Evolutionary conservation across 2,888 invertebrate genomes (phyloP), one percentile per base, ranked within the genome.

Genomic region (Disparrhopalites patrizii): DNA sequence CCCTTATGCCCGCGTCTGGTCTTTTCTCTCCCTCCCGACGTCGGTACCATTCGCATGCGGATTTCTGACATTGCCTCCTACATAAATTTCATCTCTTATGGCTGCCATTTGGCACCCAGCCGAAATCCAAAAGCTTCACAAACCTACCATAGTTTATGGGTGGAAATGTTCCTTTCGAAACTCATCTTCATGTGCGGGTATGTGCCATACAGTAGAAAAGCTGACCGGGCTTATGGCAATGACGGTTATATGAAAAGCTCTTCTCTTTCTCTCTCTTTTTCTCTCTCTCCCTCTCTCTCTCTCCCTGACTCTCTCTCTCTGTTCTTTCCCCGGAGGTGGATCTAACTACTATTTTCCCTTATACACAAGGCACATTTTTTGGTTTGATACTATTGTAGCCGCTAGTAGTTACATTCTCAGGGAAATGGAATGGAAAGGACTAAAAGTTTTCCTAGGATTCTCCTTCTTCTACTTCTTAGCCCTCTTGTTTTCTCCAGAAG

Each of bases 11-110:
- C 56, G 47, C 33, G n/a, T 56, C 23, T 61, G 20, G 25, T n/a
- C 38, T 36, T 52, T 30, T 50, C n/a, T 43, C 31, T 28, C 60
- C 51, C 60, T 65, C 43, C 65, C 68, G 60, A 61, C 60, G 60
- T 61, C 60, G 60, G 60, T 50, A n/a, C 43, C 60, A 69, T 69
- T 69, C 65, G 64, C 69, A 69, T 69, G 69, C 69, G 70, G 70
- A 70, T 68, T 70, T 72, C 67, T 68, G 65, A 69, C 66, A 72
- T 69, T 67, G 65, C 64, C 57, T 64, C 64, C 51, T 58, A 43
- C 70, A 73, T 72, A 70, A 72, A 72, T 72, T 69, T 66, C 64
- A 63, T 70, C 56, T 68, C 62, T n/a, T 60, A 70, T 68, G 68
- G 61, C 63, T 65, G 66, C 65, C 68, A 70, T 72, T 72, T 72